Conservation (phyloP, 1,140 invertebrate genomes). For the Drosophila athabasca region DNA sequence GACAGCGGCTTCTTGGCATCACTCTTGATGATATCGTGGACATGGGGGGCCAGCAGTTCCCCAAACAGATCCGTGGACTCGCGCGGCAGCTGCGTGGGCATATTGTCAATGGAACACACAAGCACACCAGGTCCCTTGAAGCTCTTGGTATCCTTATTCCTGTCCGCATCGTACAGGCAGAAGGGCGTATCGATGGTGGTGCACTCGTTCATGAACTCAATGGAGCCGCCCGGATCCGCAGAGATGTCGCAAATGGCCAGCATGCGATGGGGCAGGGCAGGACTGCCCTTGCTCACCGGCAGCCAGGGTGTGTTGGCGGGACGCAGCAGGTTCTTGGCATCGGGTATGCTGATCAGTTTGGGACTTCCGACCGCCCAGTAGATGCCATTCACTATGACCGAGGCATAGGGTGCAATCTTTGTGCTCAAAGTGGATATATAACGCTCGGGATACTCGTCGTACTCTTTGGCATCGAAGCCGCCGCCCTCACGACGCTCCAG, state of each 20-base stretch:
- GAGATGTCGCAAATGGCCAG: conserved; percentile 98
- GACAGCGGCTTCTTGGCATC: conserved; percentile 93
- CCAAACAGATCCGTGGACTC: conserved; percentile 99
- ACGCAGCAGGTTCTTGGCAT: conserved; percentile 96
- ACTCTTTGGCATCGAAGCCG: conserved; percentile 95
- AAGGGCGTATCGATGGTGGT: conserved; percentile 99
- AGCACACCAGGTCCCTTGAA: conserved; percentile 98
- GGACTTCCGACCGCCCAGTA: conserved; percentile 99
- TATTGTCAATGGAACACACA: conserved; percentile 99
- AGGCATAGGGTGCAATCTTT: conserved; percentile 98
- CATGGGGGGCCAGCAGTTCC: conserved; percentile 94
- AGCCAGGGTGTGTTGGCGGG: conserved; percentile 96
- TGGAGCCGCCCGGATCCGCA: conserved; percentile 99
- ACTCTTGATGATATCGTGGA: conserved; percentile 95
- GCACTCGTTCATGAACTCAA: conserved; percentile 99
- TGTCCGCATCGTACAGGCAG: conserved; percentile 98
- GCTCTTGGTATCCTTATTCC: conserved; percentile 98
- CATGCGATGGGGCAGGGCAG: conserved; percentile 95
- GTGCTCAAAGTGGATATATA: conserved; percentile 98
- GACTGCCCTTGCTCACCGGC: conserved; percentile 92
- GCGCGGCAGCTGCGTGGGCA: conserved; percentile 99
- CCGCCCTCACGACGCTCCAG: conserved; percentile 95
- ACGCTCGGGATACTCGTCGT: conserved; percentile 94
- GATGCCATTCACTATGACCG: conserved; percentile 98
- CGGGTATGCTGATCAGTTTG: conserved; percentile 97